A percentile compares a stretch with the other conserved stretches of the same genome.
phyloP scores from a whole-genome alignment of 2,888 invertebrate species.

The Eristalis tenax region DNA sequence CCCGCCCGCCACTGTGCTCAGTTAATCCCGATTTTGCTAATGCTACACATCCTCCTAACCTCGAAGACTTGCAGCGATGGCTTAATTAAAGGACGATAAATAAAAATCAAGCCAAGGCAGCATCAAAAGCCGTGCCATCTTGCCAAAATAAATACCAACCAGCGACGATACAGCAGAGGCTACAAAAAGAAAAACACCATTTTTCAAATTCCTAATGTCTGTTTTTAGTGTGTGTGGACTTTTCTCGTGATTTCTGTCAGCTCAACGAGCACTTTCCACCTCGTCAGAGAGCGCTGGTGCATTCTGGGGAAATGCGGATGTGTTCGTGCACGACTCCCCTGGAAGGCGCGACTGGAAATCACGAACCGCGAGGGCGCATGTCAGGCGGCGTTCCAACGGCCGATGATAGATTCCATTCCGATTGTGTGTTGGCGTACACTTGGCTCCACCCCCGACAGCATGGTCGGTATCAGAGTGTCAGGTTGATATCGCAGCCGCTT shows the following conservation, averaged over 20 bases:
- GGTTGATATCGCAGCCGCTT: slow-evolving; percentile 31
- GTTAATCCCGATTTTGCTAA: slow-evolving; percentile 21
- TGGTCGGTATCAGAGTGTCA: slow-evolving; percentile 43
- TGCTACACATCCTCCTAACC: slow-evolving; percentile 26
- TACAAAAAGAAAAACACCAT: slow-evolving; percentile 1
- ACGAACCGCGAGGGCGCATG: slow-evolving; percentile 19
- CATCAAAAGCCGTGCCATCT: slow-evolving; percentile 11
- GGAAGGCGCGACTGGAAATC: slow-evolving; percentile 14
- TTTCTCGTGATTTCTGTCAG: not conserved
- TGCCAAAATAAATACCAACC: slow-evolving; percentile 8
- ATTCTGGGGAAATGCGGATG: not conserved
- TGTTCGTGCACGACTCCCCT: not conserved
- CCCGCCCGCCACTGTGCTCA: not conserved
- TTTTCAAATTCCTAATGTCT: not conserved
- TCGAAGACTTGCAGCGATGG: slow-evolving; percentile 22
- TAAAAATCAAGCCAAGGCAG: slow-evolving; percentile 12
- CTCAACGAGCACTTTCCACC: not conserved
- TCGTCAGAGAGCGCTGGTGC: not conserved
- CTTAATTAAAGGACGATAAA: slow-evolving; percentile 19
- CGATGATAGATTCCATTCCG: slow-evolving; percentile 55
- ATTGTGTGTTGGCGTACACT: slow-evolving; percentile 44
- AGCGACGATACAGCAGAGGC: slow-evolving; percentile 4
- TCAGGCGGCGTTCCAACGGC: slow-evolving; percentile 22
- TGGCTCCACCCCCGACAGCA: slow-evolving; percentile 54
- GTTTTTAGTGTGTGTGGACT: not conserved